Evolutionary conservation across 53 echinoderm and acorn worm species (phyloP), one percentile per base, ranked within the genome.

Genomic region (Temnopleurus reevesii): DNA sequence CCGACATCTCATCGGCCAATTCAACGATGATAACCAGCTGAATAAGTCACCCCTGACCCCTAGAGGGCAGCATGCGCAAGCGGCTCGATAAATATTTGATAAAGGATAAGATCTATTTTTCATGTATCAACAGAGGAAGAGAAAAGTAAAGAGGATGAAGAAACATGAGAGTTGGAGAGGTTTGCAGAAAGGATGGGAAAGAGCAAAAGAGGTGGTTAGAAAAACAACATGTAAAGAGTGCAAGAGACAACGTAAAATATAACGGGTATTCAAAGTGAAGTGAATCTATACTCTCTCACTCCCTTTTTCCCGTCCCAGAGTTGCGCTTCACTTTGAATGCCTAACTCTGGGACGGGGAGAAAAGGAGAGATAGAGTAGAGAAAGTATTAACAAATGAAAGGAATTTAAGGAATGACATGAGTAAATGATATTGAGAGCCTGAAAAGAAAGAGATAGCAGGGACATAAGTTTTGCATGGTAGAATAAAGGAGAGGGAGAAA

Each of bases 31-130:
- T 71, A 41, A 71, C 71, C 23, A 38, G 71, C 71, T 71, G 71
- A 71, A 71, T 71, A 71, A 71, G 71, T 71, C 71, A 71, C 71
- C 71, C 21, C 71, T 71, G 71, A 71, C 38, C 71, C 71, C 71
- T 41, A 21, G 71, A 71, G 71, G 71, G 71, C 71, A 71, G 71
- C 71, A 38, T 12, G 15, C 41, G 38, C 38, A 36, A 10, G 34
- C 79, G 51, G 28, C 38, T 49, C 30, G 49, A 46, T 79, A 25
- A 79, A 79, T 79, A 79, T 79, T 47, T 79, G 79, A 79, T 79
- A 49, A 79, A 79, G 47, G 79, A 79, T 49, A 18, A 13, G 49
- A 79, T 47, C 29, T 47, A 79, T 79, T 46, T 79, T 79, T 79
- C 30, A 79, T 79, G 47, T 71, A 21, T 7, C 38, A 19, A 64